Percentiles rank a stretch among this genome's conserved stretches.
Conservation (phyloP, 2,113 vertebrate genomes). For the Cyphomyrus discorhynchus region DNA sequence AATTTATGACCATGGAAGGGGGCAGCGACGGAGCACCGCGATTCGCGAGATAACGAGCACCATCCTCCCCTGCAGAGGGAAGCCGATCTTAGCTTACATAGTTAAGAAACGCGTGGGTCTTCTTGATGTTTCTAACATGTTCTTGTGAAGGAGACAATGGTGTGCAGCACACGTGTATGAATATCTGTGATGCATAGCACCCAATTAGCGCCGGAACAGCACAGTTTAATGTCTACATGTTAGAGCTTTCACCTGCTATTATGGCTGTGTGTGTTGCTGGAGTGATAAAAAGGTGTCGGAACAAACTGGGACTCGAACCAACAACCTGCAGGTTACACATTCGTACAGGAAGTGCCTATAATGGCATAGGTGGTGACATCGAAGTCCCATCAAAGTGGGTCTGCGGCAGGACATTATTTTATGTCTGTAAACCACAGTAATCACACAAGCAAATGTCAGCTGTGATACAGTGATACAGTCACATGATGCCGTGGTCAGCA, state of each 20-base stretch:
- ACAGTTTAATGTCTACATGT: neutral
- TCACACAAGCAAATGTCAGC: neutral
- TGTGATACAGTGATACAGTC: neutral
- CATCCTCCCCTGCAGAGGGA: neutral
- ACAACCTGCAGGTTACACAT: neutral
- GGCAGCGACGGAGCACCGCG: neutral
- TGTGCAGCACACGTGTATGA: neutral
- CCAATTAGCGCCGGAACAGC: neutral
- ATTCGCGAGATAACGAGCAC: neutral
- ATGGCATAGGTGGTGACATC: neutral
- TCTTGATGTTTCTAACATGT: neutral
- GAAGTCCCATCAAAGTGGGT: neutral
- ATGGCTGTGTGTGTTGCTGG: neutral
- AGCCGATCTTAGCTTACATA: neutral
- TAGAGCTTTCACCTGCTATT: neutral
- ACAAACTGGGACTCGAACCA: neutral
- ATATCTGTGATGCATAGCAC: neutral
- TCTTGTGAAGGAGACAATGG: neutral
- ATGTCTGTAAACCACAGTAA: neutral
- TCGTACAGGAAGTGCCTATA: neutral
- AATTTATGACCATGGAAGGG: neutral
- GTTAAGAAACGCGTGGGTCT: neutral
- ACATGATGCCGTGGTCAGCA: neutral
- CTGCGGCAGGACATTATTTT: neutral
- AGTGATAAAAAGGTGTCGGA: neutral